phyloP scores from a whole-genome alignment of 1,140 invertebrate genomes.

The Cecropterus lyciades region DNA sequence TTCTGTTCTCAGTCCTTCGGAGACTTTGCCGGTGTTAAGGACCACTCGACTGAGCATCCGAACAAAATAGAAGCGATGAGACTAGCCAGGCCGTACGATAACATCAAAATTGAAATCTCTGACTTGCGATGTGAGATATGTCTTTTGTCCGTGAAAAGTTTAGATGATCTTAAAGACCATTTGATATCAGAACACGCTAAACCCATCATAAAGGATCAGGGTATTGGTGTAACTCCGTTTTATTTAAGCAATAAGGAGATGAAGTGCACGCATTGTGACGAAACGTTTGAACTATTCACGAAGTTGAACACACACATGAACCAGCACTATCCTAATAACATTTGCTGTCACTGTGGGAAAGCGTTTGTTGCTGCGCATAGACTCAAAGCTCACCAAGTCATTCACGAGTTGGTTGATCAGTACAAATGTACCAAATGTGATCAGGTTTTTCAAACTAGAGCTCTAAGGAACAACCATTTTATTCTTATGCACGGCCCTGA shows the following conservation, averaged over 20 bases:
- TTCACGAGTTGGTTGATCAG: slow-evolving; percentile 54
- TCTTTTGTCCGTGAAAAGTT: slow-evolving; percentile 40
- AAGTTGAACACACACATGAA: slow-evolving; percentile 77
- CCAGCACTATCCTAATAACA: slow-evolving; percentile 71
- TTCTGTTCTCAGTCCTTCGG: slow-evolving; percentile 62
- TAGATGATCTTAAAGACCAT: slow-evolving; percentile 64
- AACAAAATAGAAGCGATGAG: slow-evolving; percentile 58
- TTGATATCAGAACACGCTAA: slow-evolving; percentile 56
- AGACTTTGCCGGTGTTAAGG: slow-evolving; percentile 56
- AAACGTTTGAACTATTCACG: slow-evolving; percentile 62
- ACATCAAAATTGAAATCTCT: slow-evolving; percentile 68
- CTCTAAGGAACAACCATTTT: slow-evolving; percentile 58
- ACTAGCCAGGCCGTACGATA: slow-evolving; percentile 49
- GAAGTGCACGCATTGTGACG: slow-evolving; percentile 61
- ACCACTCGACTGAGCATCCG: slow-evolving; percentile 56
- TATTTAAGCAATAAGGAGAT: slow-evolving; percentile 56
- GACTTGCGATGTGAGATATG: slow-evolving; percentile 65
- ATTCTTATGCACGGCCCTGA: slow-evolving; percentile 51
- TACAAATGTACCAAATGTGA: slow-evolving; percentile 71
- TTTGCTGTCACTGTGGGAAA: slow-evolving; percentile 75
- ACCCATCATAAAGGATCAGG: slow-evolving; percentile 51
- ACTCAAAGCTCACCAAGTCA: slow-evolving; percentile 63
- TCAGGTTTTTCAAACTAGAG: slow-evolving; percentile 55
- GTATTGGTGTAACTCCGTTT: slow-evolving; percentile 66
- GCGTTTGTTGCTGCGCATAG: slow-evolving; percentile 60